phyloP scores from a whole-genome alignment of 1,140 invertebrate species.

The Drosophila mauritiana region DNA sequence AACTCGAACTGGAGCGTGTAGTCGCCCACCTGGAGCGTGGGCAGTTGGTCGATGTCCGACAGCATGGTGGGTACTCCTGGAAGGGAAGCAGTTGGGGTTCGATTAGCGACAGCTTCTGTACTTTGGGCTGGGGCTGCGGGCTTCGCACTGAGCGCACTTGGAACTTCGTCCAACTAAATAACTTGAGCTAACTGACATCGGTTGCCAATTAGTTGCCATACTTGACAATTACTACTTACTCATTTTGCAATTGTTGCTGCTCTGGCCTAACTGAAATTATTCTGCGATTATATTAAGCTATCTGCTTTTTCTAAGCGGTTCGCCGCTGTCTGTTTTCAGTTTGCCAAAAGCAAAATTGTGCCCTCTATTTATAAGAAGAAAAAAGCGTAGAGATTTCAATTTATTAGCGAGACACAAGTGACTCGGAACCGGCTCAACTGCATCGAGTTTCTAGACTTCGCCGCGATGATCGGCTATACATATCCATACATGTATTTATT shows the following conservation, averaged over 20 bases:
- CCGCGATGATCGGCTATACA: neutral
- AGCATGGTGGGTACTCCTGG: constrained; percentile 88
- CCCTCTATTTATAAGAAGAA: constrained; percentile 33
- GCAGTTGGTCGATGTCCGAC: constrained; percentile 88
- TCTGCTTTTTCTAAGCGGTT: constrained; percentile 2
- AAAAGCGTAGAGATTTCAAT: constrained; percentile 24
- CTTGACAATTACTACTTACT: constrained; percentile 73
- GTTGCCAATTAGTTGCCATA: constrained; percentile 43
- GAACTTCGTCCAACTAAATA: constrained; percentile 28
- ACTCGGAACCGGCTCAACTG: constrained; percentile 33
- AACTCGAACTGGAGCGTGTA: constrained; percentile 89
- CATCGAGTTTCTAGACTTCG: constrained; percentile 13
- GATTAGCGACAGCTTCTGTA: constrained; percentile 41
- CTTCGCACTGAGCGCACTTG: constrained; percentile 2
- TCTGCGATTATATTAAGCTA: constrained; percentile 30
- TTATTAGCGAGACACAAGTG: constrained; percentile 27
- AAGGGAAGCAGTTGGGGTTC: constrained; percentile 59
- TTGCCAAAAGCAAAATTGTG: constrained; percentile 35
- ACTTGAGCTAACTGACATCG: constrained; percentile 19
- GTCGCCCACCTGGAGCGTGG: constrained; percentile 88
- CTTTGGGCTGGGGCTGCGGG: constrained; percentile 23
- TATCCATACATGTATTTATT: too few species aligned
- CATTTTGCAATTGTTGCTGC: constrained; percentile 57
- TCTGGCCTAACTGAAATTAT: constrained; percentile 28
- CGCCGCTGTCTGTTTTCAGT: constrained; percentile 1